Conservation (phyloP, 2,797 vertebrate genomes). For the Micrastur ruficollis region DNA sequence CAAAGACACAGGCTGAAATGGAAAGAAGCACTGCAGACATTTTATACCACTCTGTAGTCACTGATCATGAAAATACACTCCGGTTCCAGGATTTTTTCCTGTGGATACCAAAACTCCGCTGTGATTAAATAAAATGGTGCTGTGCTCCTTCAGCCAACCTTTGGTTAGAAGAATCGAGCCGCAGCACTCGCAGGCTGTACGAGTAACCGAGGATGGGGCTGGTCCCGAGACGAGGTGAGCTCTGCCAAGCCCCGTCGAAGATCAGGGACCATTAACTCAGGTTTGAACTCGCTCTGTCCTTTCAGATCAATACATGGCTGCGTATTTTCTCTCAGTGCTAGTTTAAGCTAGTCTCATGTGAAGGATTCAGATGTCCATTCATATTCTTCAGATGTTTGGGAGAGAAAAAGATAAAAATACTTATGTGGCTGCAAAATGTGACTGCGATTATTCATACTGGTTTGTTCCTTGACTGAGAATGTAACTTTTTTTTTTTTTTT, state of each 20-base stretch:
- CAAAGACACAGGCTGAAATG: conserved; percentile 45
- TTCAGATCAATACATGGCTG: neutral
- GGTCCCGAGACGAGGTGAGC: neutral
- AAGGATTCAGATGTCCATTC: neutral
- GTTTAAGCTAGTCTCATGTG: neutral
- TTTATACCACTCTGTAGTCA: neutral
- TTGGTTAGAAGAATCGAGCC: neutral
- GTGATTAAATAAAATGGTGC: neutral
- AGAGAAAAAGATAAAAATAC: neutral
- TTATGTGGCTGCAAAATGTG: neutral
- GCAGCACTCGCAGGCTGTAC: rapidly evolving
- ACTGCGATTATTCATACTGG: neutral
- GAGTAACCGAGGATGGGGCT: neutral
- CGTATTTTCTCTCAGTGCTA: neutral
- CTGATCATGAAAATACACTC: neutral
- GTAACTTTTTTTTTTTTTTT: neutral
- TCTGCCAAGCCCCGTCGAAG: neutral
- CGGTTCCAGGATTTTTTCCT: neutral
- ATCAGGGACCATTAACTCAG: neutral
- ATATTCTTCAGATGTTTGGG: neutral
- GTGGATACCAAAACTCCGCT: neutral
- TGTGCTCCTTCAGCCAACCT: neutral
- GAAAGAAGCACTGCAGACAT: conserved; percentile 30
- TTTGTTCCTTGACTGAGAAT: neutral
- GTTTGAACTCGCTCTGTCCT: neutral